Evolutionary conservation across 2,113 vertebrate species (phyloP).

Genomic region (Phalacrocorax brasilianus): DNA sequence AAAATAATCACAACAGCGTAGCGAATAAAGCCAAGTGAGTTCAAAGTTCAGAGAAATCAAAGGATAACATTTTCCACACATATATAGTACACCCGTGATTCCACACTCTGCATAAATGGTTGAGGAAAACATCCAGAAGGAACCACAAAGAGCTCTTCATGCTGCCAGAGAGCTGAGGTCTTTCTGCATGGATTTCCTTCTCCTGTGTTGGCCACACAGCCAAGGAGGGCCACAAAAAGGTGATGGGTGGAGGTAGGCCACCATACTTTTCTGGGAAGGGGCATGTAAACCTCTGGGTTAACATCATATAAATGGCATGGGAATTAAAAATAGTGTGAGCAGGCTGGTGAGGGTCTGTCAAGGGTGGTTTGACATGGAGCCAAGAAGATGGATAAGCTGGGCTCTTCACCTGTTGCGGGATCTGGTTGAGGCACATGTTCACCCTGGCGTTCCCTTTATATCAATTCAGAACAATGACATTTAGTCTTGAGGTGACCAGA

Average conservation of each 20-base stretch:
- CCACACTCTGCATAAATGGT: not conserved
- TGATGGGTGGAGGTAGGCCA: not conserved
- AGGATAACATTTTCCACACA: not conserved
- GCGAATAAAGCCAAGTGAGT: not conserved
- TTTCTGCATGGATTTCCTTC: not conserved
- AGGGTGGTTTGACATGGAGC: not conserved
- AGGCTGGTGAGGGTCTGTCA: not conserved
- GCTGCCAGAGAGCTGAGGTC: not conserved
- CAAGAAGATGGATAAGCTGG: not conserved
- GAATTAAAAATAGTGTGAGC: not conserved
- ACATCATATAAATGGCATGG: not conserved
- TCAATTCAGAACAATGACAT: not conserved
- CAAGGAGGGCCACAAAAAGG: not conserved
- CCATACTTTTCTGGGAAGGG: not conserved
- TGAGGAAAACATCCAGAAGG: not conserved
- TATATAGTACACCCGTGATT: not conserved
- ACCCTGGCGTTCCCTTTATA: not conserved
- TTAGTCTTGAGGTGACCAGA: not conserved
- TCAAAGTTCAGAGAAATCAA: not conserved
- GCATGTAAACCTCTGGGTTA: not conserved
- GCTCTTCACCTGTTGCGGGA: not conserved
- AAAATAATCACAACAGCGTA: fast-evolving
- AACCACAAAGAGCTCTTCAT: not conserved
- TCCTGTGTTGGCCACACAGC: not conserved
- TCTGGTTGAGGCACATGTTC: not conserved